Conservation (phyloP, 1,140 invertebrate species). For the Leptonema lineaticorne region DNA sequence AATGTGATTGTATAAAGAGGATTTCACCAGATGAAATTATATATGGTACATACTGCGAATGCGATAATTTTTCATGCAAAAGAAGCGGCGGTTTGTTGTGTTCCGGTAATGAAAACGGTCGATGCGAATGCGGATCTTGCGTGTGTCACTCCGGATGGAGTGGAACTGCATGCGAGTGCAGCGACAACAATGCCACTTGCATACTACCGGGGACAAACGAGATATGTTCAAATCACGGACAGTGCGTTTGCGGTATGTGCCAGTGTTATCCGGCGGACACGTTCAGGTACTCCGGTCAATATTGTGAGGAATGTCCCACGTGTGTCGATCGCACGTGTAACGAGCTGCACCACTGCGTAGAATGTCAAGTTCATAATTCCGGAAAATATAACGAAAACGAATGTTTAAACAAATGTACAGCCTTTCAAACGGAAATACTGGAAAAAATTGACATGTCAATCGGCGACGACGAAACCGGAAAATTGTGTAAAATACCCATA, state of each 20-base stretch:
- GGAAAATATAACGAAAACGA: constrained; percentile 57
- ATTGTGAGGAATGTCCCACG: constrained; percentile 63
- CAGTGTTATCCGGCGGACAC: constrained; percentile 56
- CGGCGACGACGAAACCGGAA: constrained; percentile 43
- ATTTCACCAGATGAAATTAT: constrained; percentile 50
- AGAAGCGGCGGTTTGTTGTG: constrained; percentile 62
- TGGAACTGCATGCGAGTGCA: constrained; percentile 68
- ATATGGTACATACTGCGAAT: constrained; percentile 71
- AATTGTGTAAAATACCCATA: constrained; percentile 48
- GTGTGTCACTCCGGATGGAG: constrained; percentile 62
- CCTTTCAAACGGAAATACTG: constrained; percentile 47
- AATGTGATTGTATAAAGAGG: constrained; percentile 61
- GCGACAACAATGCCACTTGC: constrained; percentile 61
- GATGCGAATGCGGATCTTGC: constrained; percentile 69
- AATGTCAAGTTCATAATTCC: constrained; percentile 69
- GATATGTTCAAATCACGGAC: constrained; percentile 63
- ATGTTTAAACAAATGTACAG: constrained; percentile 58
- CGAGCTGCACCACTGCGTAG: constrained; percentile 73
- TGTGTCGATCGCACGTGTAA: constrained; percentile 60
- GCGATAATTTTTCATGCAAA: constrained; percentile 72
- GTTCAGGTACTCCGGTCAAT: constrained; percentile 60
- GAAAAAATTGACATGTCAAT: constrained; percentile 50
- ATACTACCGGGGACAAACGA: constrained; percentile 58
- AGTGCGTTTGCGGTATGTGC: constrained; percentile 66
- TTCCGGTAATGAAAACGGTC: constrained; percentile 62